phyloP scores from a whole-genome alignment of 2,888 invertebrate genomes.

The Disparrhopalites patrizii region DNA sequence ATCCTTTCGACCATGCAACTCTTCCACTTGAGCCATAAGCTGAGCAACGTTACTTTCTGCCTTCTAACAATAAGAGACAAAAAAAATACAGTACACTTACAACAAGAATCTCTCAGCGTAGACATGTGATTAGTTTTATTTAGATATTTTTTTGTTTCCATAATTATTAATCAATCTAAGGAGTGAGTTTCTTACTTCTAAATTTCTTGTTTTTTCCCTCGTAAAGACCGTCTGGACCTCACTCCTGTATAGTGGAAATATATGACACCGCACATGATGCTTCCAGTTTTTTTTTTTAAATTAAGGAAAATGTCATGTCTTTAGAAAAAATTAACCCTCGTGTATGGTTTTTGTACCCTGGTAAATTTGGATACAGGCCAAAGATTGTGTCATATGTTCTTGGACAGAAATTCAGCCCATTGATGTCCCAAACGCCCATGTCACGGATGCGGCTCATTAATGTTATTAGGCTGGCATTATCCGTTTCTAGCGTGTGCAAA shows the following conservation, averaged over 20 bases:
- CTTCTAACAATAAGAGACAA: constrained; percentile 23
- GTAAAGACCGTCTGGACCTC: constrained; percentile 48
- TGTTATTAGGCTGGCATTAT: constrained; percentile 42
- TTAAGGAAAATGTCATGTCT: too few relatives aligned
- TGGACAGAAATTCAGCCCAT: constrained; percentile 39
- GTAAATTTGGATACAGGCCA: constrained; percentile 44
- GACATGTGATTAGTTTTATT: neutral
- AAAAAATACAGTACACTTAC: neutral
- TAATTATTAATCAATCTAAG: too few relatives aligned
- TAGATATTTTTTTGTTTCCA: too few relatives aligned
- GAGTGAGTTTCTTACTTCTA: too few relatives aligned
- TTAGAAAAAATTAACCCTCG: too few relatives aligned
- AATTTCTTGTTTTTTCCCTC: constrained; percentile 37
- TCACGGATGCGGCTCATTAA: constrained; percentile 45
- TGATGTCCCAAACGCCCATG: constrained; percentile 47
- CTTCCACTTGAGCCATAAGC: constrained; percentile 31
- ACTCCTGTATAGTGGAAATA: constrained; percentile 31
- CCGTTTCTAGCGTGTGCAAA: constrained; percentile 40
- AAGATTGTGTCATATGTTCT: constrained; percentile 44
- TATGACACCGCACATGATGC: too few relatives aligned
- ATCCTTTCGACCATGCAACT: constrained; percentile 24
- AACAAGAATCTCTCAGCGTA: neutral
- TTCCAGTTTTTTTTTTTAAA: too few relatives aligned
- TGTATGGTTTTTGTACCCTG: too few relatives aligned
- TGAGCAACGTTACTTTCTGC: constrained; percentile 30